Percentiles rank a stretch among this genome's conserved stretches.
These are phyloP conservation scores for Microplitis manilae DNA, from an alignment of 2,888 invertebrate genomes.

Conservation along the genomic window DNA sequence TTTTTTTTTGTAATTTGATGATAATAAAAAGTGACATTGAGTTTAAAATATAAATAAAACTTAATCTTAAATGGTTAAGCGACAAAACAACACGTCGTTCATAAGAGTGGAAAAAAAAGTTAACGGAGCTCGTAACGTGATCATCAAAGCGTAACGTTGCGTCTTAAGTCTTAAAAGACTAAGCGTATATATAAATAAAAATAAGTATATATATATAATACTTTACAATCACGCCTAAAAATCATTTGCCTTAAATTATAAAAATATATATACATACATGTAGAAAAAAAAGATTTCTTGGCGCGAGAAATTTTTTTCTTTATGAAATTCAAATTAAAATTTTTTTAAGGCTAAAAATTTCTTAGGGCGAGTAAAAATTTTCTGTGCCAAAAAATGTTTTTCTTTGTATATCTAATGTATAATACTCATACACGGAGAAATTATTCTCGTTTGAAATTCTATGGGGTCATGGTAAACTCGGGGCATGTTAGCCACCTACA, in stretches of 20 bases:
- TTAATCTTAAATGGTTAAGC: constrained; percentile 37
- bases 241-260: background rate
- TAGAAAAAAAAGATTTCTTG: constrained; percentile 6
- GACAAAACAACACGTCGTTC: constrained; percentile 49
- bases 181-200: constrained; percentile 26
- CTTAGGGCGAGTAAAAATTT: too few species aligned
- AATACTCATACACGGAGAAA: too few species aligned
- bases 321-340: background rate
- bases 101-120: constrained; percentile 53
- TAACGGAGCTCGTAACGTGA: constrained; percentile 67
- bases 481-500: too few species aligned
- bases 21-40: constrained; percentile 1
- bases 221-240: constrained; percentile 16
- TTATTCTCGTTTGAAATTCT: too few species aligned
- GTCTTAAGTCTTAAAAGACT: constrained; percentile 39
- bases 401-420: too few species aligned
- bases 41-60: constrained; percentile 2
- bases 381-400: too few species aligned
- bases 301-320: background rate
- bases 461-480: too few species aligned
- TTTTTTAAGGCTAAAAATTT: background rate
- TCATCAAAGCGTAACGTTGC: constrained; percentile 65
- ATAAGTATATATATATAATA: constrained; percentile 10
- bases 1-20: background rate
- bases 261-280: background rate